A percentile compares a stretch with the other conserved stretches of the same genome.
phyloP scores from a whole-genome alignment of 2,797 vertebrate species.

The Cyprinodon diabolis region DNA sequence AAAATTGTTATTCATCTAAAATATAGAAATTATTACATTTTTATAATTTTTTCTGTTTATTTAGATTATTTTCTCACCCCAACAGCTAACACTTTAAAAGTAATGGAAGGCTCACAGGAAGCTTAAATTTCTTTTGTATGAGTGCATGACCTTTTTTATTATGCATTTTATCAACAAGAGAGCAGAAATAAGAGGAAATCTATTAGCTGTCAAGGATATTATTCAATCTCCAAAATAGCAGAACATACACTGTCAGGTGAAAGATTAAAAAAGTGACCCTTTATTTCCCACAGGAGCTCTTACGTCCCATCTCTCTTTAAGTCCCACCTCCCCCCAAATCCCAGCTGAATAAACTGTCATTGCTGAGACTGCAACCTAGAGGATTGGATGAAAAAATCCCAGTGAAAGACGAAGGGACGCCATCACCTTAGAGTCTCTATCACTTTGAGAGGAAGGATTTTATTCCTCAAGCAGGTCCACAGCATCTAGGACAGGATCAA shows the following conservation, averaged over 20 bases:
- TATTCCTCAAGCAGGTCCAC: conserved; percentile 75
- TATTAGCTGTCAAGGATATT: conserved; percentile 26
- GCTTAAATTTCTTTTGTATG: conserved; percentile 2
- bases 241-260: conserved; percentile 40
- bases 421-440: conserved; percentile 59
- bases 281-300: conserved; percentile 71
- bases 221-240: conserved; percentile 33
- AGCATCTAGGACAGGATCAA: conserved; percentile 65
- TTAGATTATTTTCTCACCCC: not conserved
- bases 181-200: conserved; percentile 40
- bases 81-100: not conserved
- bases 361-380: conserved; percentile 56
- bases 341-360: conserved; percentile 72
- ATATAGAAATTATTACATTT: not conserved
- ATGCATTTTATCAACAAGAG: conserved; percentile 44
- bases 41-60: not conserved
- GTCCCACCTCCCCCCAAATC: conserved; percentile 44
- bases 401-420: conserved; percentile 39
- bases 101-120: not conserved
- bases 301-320: conserved; percentile 46
- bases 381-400: conserved; percentile 70
- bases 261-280: conserved; percentile 78
- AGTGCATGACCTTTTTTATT: conserved; percentile 43
- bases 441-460: conserved; percentile 68
- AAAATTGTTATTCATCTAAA: not conserved